Base-by-base conservation (phyloP, 2,113 vertebrate species). In the Cariama cristata region DNA sequence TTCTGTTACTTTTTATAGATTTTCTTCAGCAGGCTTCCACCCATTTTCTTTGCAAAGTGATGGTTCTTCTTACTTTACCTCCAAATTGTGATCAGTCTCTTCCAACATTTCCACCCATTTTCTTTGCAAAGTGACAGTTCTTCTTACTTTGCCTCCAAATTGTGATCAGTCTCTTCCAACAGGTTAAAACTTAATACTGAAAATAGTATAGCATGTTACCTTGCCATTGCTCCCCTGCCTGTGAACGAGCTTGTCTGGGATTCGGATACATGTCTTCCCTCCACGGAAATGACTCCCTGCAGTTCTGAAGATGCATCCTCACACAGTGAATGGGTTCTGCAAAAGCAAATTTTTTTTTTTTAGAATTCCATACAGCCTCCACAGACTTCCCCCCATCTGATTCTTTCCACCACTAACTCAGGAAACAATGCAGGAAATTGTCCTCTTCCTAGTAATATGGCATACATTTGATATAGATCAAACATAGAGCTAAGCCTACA, bases 181-280 rank as follows among this genome's bases (percentile, higher is more conserved):
- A 27, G 27, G 38, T 9, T 7, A 47, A 72, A 72, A 76, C 13
- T 30, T 53, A 53, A 55, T 35, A 45, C 18, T 67, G n/a, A 14
- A 75, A 95, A 72, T 13, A 4, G 6, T 11, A 28, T 28, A 75
- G 24, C 16, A 27, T 4, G 1, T 97, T 99, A 99, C 99, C 99
- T 99, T 97, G 99, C 98, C 98, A 99, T 97, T 9, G 98, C 98
- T 62, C 98, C 98, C 8, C 96, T 97, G 81, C 98, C 97, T 16
- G 97, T 96, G 75, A 98, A 98, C 16, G 98, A 98, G 72, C 92
- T 96, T n/a, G 73, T 90, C 72, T 97, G 96, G 58, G 98, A 97
- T 49, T 96, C 97, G 33, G 98, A 91, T 12, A 88, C 91, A 42
- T 98, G 97, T 45, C 96, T 94, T 67, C 98, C 98, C 72, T 98